phyloP scores from a whole-genome alignment of 2,113 vertebrate genomes.

The Chunga burmeisteri region DNA sequence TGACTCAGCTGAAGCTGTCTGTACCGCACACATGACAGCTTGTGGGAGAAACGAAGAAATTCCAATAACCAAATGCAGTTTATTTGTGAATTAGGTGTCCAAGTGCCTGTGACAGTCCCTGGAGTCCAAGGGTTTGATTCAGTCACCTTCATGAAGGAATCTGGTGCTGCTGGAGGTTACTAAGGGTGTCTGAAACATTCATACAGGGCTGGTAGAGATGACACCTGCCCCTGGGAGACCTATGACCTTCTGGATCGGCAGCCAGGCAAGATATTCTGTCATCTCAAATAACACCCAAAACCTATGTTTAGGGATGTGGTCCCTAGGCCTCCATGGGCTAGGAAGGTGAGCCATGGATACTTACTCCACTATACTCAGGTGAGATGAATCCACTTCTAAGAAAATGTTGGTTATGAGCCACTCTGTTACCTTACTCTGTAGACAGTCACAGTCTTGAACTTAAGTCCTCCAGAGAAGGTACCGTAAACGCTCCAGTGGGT shows the following conservation, averaged over 20 bases:
- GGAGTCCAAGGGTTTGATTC: background rate
- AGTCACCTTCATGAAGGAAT: background rate
- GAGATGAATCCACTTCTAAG: background rate
- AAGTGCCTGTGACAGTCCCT: background rate
- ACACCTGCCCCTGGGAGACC: background rate
- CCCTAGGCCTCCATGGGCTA: background rate
- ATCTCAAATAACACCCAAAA: background rate
- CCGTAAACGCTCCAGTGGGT: background rate
- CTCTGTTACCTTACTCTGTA: background rate
- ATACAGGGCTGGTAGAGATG: background rate
- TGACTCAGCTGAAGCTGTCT: background rate
- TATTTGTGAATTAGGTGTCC: background rate
- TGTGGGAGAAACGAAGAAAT: background rate
- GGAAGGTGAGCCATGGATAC: background rate
- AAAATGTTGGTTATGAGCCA: background rate
- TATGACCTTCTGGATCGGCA: background rate
- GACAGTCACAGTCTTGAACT: background rate
- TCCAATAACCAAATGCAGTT: background rate
- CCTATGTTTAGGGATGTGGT: background rate
- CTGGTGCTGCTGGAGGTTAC: background rate
- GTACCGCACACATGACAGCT: background rate
- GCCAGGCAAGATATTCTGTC: background rate
- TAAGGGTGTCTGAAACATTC: background rate
- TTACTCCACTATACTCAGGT: background rate
- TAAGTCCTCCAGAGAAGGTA: background rate